phyloP scores from a whole-genome alignment of 2,888 invertebrate species.

The Nomada lathburiana region DNA sequence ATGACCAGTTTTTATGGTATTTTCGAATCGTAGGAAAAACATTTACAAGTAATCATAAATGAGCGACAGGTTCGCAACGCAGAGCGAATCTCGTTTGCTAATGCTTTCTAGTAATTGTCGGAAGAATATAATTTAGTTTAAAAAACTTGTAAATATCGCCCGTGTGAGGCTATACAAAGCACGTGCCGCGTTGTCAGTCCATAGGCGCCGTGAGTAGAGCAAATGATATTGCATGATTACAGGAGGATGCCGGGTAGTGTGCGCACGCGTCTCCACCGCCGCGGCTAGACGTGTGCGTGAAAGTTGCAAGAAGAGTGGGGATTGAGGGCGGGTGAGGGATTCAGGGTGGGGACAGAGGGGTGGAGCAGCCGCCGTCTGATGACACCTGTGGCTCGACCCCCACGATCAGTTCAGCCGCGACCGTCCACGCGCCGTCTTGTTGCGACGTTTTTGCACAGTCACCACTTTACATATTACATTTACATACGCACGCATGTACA shows the following conservation, averaged over 20 bases:
- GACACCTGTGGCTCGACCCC: slow-evolving; percentile 82
- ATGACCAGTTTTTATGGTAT: no score
- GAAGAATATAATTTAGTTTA: not conserved
- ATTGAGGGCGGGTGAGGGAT: slow-evolving; percentile 38
- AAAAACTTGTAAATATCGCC: slow-evolving; percentile 13
- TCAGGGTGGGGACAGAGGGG: slow-evolving; percentile 58
- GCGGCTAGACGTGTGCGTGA: slow-evolving; percentile 47
- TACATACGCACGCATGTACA: not conserved
- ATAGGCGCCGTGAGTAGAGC: slow-evolving; percentile 54
- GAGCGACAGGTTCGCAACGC: not conserved
- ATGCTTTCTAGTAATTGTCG: not conserved
- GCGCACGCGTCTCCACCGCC: slow-evolving; percentile 55
- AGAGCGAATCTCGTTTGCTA: not conserved
- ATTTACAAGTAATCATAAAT: not conserved
- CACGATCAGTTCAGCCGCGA: slow-evolving; percentile 82
- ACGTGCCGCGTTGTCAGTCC: slow-evolving; percentile 49
- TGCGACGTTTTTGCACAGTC: slow-evolving; percentile 74
- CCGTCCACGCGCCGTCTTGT: slow-evolving; percentile 80
- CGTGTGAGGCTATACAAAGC: slow-evolving; percentile 34
- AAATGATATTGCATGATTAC: slow-evolving; percentile 57
- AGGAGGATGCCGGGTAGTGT: slow-evolving; percentile 50
- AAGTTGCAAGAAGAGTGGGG: slow-evolving; percentile 46
- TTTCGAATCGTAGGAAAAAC: no score
- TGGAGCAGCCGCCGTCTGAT: slow-evolving; percentile 73
- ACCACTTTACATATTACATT: slow-evolving; percentile 50